Conservation (phyloP, 2,888 invertebrate genomes). For the Acrobasis repandana region DNA sequence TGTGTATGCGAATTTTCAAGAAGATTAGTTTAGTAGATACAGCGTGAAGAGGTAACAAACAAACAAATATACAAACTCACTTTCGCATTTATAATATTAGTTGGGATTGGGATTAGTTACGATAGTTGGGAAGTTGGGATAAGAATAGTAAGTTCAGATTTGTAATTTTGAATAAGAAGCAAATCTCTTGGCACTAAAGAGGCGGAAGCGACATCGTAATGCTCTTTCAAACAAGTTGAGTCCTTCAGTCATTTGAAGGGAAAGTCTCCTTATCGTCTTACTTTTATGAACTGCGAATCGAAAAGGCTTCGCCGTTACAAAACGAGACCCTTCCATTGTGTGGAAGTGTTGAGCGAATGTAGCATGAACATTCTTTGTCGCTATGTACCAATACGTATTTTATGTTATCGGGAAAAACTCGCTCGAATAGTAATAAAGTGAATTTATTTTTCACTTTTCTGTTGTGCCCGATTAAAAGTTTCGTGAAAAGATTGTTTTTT, state of each 20-base stretch:
- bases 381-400: conserved; percentile 49
- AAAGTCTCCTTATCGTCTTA: conserved; percentile 76
- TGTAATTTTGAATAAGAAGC: background rate
- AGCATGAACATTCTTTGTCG: conserved; percentile 63
- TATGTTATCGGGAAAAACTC: conserved; percentile 42
- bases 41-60: too few species aligned
- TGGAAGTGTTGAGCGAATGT: conserved; percentile 65
- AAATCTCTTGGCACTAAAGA: background rate
- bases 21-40: too few species aligned
- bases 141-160: too few species aligned
- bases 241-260: conserved; percentile 70
- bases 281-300: conserved; percentile 76
- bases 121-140: too few species aligned
- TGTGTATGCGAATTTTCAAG: too few species aligned
- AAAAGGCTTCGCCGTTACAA: conserved; percentile 69
- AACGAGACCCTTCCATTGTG: conserved; percentile 75
- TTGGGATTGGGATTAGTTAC: too few species aligned
- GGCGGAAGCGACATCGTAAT: conserved; percentile 30
- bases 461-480: conserved; percentile 9
- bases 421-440: conserved; percentile 8
- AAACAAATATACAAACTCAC: too few species aligned
- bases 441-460: conserved; percentile 7
- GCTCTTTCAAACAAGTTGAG: conserved; percentile 50
- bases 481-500: background rate
- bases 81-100: too few species aligned